phyloP scores from a whole-genome alignment of 1,140 invertebrate species.

The Musca vetustissima region DNA sequence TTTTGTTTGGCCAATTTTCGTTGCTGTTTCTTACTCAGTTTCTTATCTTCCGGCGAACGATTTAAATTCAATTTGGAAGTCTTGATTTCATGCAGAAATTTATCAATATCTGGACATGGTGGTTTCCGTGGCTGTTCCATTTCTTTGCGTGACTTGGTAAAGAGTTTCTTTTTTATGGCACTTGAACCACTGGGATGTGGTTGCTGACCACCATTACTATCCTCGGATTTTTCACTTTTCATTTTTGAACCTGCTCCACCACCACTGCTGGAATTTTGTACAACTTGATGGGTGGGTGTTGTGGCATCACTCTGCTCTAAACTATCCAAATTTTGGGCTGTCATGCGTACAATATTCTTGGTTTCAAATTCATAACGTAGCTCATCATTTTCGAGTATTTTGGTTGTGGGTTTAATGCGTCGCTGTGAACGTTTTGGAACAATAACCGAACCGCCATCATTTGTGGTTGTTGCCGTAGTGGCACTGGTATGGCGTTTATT shows the following conservation, averaged over 20 bases:
- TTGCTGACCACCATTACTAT: constrained; percentile 24
- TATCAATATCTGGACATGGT: constrained; percentile 46
- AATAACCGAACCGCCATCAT: constrained; percentile 25
- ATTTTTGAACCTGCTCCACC: constrained; percentile 34
- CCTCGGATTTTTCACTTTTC: constrained; percentile 45
- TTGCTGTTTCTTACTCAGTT: constrained; percentile 51
- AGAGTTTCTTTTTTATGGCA: constrained; percentile 48
- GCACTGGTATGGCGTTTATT: background rate
- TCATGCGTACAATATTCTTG: constrained; percentile 59
- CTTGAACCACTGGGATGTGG: constrained; percentile 38
- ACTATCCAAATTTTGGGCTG: constrained; percentile 41
- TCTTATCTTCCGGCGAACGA: constrained; percentile 51
- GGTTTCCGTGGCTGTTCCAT: constrained; percentile 33
- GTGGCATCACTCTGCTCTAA: constrained; percentile 13
- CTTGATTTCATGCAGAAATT: constrained; percentile 51
- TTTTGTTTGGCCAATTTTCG: constrained; percentile 58
- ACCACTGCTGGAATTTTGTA: constrained; percentile 22
- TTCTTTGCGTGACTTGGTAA: constrained; percentile 42
- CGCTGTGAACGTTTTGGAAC: constrained; percentile 55
- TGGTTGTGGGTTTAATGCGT: constrained; percentile 62
- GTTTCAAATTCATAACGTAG: constrained; percentile 61
- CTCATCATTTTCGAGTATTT: constrained; percentile 62
- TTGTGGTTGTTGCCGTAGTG: no score
- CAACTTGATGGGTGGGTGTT: constrained; percentile 8
- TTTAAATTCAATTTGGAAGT: constrained; percentile 41